Conservation (phyloP, 1,140 invertebrate species). For the Drosophila teissieri region DNA sequence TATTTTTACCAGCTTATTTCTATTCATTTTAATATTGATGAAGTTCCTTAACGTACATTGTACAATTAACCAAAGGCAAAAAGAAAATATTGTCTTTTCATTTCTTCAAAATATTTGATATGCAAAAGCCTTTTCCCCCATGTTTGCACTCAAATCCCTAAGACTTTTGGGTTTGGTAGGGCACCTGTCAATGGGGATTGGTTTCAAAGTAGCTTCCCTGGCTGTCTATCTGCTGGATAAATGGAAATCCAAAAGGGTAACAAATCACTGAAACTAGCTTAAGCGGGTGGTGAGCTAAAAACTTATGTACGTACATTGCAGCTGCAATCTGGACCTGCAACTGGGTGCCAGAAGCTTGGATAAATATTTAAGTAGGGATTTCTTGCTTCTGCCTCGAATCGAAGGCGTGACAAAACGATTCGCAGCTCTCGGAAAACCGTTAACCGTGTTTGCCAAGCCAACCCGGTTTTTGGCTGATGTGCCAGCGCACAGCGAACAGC, state of each 20-base stretch:
- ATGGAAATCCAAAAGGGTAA: conserved; percentile 30
- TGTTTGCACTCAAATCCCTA: conserved; percentile 18
- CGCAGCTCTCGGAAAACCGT: conserved; percentile 31
- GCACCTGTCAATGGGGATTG: conserved; percentile 36
- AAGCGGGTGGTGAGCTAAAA: conserved; percentile 18
- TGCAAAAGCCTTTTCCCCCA: conserved; percentile 1
- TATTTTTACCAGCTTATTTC: not conserved
- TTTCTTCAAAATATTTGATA: too few relatives aligned
- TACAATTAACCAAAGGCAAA: not conserved
- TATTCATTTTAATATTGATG: not conserved
- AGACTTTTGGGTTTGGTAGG: not conserved
- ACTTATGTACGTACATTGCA: not conserved
- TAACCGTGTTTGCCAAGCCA: conserved; percentile 33
- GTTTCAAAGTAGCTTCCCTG: conserved; percentile 4
- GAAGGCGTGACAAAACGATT: conserved; percentile 38
- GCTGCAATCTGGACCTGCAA: conserved; percentile 9
- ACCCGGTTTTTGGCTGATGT: conserved; percentile 27
- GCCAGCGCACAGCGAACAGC: too few relatives aligned
- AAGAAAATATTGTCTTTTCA: too few relatives aligned
- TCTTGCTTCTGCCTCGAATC: conserved; percentile 7
- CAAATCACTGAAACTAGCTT: conserved; percentile 19
- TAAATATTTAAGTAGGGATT: conserved; percentile 30
- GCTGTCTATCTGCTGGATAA: not conserved
- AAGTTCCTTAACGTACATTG: not conserved
- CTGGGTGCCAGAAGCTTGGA: conserved; percentile 13